These are phyloP conservation scores for Odontesthes bonariensis DNA, from an alignment of 2,113 vertebrate genomes.

Conservation along the genomic window DNA sequence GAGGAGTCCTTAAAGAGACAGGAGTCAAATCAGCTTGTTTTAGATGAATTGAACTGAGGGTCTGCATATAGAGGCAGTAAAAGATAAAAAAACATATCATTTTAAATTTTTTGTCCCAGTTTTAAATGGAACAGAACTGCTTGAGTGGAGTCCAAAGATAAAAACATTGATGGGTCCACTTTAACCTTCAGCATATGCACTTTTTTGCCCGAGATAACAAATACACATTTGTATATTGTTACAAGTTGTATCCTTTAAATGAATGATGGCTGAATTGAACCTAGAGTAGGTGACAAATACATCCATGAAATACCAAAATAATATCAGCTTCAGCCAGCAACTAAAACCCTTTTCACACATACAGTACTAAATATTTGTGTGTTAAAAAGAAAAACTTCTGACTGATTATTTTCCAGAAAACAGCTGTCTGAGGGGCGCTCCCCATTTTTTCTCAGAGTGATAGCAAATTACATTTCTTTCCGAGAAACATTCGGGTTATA, in stretches of 20 bases:
- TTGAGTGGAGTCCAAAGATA: no score
- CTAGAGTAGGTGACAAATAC: neutral
- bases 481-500: neutral
- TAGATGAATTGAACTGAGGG: no score
- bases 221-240: neutral
- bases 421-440: no score
- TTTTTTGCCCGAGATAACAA: neutral
- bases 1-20: neutral
- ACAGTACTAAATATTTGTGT: neutral
- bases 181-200: neutral
- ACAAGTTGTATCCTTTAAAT: no score
- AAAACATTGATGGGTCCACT: neutral
- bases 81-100: no score
- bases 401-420: conserved; percentile 4
- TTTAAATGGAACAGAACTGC: no score
- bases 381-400: neutral
- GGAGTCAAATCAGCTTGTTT: no score
- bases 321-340: conserved; percentile 1
- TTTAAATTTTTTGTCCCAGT: no score
- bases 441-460: no score
- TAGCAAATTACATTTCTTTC: neutral
- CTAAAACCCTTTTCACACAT: neutral
- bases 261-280: neutral
- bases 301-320: neutral
- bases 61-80: no score